These are phyloP conservation scores for Himalopsyche kuldschensis DNA, from an alignment of 2,888 invertebrate species.

Conservation along the genomic window DNA sequence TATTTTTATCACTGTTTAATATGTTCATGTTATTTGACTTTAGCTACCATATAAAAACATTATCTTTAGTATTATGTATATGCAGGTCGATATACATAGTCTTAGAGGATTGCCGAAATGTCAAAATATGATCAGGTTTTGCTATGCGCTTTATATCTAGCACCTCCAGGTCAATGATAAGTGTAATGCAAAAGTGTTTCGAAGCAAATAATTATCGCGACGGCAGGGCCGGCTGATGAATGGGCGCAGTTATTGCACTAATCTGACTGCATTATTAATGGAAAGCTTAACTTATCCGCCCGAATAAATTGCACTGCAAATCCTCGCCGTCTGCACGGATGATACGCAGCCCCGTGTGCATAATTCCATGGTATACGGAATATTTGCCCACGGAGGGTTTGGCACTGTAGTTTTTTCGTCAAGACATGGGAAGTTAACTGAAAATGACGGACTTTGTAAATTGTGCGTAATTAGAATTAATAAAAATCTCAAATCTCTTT, in stretches of 20 bases:
- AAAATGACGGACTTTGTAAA: no score
- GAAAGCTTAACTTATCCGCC: slow-evolving; percentile 22
- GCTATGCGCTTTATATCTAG: not conserved
- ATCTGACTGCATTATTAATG: slow-evolving; percentile 25
- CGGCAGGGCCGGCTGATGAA: slow-evolving; percentile 14
- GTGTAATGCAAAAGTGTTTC: not conserved
- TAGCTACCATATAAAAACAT: no score
- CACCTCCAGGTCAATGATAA: not conserved
- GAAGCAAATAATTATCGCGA: not conserved
- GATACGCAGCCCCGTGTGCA: not conserved
- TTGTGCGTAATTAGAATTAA: no score
- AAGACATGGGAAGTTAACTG: no score
- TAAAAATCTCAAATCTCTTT: no score
- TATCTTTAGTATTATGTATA: no score
- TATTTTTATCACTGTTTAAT: no score
- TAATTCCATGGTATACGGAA: not conserved
- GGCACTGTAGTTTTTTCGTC: not conserved
- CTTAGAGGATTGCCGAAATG: no score
- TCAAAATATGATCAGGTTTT: no score
- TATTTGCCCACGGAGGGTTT: not conserved
- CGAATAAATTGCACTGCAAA: slow-evolving; percentile 14
- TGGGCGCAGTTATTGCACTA: slow-evolving; percentile 30
- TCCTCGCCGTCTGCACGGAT: not conserved
- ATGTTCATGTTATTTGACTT: no score
- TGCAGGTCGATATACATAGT: no score